Base-by-base conservation (phyloP, 2,797 vertebrate genomes). In the Thaleichthys pacificus region DNA sequence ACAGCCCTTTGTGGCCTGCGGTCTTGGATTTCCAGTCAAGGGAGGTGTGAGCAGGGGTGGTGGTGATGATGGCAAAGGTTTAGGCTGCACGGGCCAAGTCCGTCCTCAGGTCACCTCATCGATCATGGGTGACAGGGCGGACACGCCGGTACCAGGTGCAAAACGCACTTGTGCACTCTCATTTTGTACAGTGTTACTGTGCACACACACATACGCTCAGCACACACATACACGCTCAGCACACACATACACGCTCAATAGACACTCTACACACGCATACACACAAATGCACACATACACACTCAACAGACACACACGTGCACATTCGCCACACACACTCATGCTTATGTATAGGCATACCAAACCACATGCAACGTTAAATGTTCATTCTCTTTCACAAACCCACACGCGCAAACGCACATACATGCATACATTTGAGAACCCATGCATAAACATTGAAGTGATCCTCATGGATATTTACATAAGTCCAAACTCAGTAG, bases 21-120 rank as follows among this genome's bases (percentile, higher is more conserved):
- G 79, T 81, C 81, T 92, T 85, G 75, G 80, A 85, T 91, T 93
- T 87, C 91, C 75, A 73, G 75, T 67, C 56, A 62, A 57, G 78
- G 72, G 75, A 84, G 87, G 84, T 83, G 80, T 79, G 84, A 85
- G 83, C 79, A 80, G 64, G 84, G 71, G 65, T 72, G 80, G 76
- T 68, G 74, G 67, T 19, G 80, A 81, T 42, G 30, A 70, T 22
- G 61, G 61, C 71, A 62, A 56, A 66, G 66, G 26, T 38, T 70
- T 73, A 49, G 57, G 49, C 68, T 72, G 66, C 19, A 58, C 22
- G 32, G 70, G 57, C 35, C 35, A 49, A 73, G 57, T 38, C 64
- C 15, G 21, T 61, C 57, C 64, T n/a, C n/a, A 57, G 63, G 70
- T 72, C 70, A 66, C 51, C 74, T 69, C 81, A 78, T 86, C 75